Base-by-base conservation (phyloP, 1,140 invertebrate species). In the Plodia interpunctella region DNA sequence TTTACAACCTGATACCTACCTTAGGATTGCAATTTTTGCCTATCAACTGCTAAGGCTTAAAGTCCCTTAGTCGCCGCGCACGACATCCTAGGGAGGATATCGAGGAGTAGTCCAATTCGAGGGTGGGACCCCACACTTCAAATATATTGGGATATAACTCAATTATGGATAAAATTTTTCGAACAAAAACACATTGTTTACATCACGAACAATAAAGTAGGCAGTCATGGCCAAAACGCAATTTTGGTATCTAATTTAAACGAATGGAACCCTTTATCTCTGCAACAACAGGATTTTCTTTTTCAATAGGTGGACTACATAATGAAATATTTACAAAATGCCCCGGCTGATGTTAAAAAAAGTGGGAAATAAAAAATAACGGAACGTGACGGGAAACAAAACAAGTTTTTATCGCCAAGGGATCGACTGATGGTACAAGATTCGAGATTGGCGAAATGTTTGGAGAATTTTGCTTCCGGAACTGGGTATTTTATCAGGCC, bases 401-500 rank as follows among this genome's bases (percentile, higher is more conserved):
- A 72, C 78, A 77, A 72, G 70, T 76, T 81, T 79, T 78, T 83
- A 83, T 80, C 74, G 70, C 62, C 67, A 63, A 75, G 65, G 73
- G 76, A 75, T 78, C 76, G 61, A 60, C 60, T 79, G 77, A 83
- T 76, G 74, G 70, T 70, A 51, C 69, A 68, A 68, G 57, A 65
- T 66, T 72, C 60, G 69, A 65, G 65, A 44, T 63, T 67, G 69
- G 71, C 58, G 62, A 57, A 35, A 57, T 35, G 55, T 35, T 68
- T 64, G 51, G 56, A 52, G 3, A 9, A 5, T 3, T 32, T 32
- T 32, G 11, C 1, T 32, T 9, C 30, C 10, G 9, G 28, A 8
- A 32, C 30, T 9, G 1, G 30, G 8, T 32, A 1, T 32, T 1
- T 9, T 32, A 32, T 9, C 4, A 6, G 11, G 10, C 4, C 6